A percentile compares a stretch with the other conserved stretches of the same genome.
Conservation (phyloP, 2,888 invertebrate species). For the Drepanosiphum platanoidis region DNA sequence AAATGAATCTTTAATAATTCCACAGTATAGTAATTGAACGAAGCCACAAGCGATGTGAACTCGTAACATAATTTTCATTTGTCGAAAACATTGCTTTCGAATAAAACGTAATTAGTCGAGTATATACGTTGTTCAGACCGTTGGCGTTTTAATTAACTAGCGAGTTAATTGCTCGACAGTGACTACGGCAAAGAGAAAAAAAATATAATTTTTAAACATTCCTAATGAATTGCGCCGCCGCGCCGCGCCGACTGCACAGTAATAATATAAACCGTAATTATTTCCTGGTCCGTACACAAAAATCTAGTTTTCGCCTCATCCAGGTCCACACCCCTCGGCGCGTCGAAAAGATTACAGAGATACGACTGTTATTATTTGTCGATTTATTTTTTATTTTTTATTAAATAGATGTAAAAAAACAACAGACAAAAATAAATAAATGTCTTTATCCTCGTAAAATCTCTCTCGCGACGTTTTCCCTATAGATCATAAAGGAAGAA, state of each 20-base stretch:
- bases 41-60: not conserved
- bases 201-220: conserved; percentile 13
- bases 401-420: too few species aligned
- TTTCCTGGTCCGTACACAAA: not conserved
- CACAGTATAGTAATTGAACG: not conserved
- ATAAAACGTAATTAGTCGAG: conserved; percentile 27
- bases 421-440: too few species aligned
- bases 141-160: conserved; percentile 46
- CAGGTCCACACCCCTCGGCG: too few species aligned
- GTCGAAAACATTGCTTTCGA: conserved; percentile 40
- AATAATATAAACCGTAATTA: not conserved
- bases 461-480: too few species aligned
- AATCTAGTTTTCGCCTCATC: not conserved
- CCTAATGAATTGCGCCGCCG: not conserved
- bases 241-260: not conserved
- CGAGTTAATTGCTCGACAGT: conserved; percentile 37
- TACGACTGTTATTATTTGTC: too few species aligned
- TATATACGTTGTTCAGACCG: conserved; percentile 36
- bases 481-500: too few species aligned
- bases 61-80: conserved; percentile 34
- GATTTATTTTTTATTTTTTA: too few species aligned
- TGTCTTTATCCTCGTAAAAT: too few species aligned
- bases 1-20: not conserved
- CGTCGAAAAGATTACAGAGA: too few species aligned
- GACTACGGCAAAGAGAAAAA: not conserved